These are phyloP conservation scores for Ploceus nigricollis DNA, from an alignment of 2,113 vertebrate genomes.

Conservation along the genomic window DNA sequence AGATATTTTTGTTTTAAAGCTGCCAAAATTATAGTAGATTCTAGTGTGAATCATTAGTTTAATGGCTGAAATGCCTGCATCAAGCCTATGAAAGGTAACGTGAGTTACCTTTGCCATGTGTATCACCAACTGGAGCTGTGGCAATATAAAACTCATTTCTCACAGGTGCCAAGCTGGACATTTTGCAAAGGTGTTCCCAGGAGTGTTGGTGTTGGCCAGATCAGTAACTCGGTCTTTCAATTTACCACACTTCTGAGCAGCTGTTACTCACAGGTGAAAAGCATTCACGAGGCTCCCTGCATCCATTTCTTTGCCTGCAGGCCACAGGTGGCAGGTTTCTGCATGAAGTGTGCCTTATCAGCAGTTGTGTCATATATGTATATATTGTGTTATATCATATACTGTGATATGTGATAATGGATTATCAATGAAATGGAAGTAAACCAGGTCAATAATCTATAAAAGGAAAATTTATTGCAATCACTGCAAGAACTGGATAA, in stretches of 20 bases:
- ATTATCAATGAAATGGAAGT: neutral
- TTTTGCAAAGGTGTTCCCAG: neutral
- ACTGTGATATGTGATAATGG: neutral
- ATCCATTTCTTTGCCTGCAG: neutral
- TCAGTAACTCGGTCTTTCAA: neutral
- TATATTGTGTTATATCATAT: too few relatives aligned
- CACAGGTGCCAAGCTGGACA: neutral
- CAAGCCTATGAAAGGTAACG: fast-evolving
- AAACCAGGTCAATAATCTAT: neutral
- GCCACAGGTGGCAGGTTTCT: neutral
- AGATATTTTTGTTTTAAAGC: neutral
- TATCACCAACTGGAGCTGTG: neutral
- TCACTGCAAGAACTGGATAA: neutral
- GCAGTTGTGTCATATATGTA: neutral
- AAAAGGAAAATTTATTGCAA: neutral
- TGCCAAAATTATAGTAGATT: neutral
- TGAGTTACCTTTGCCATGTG: neutral
- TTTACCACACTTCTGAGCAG: neutral
- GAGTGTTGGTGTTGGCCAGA: neutral
- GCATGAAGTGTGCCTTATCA: neutral
- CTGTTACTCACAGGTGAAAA: neutral
- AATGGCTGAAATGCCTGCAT: neutral
- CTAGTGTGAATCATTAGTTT: neutral
- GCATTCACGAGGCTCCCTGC: neutral
- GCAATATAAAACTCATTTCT: neutral